Conservation (phyloP, 2,113 vertebrate genomes). For the Perca fluviatilis region DNA sequence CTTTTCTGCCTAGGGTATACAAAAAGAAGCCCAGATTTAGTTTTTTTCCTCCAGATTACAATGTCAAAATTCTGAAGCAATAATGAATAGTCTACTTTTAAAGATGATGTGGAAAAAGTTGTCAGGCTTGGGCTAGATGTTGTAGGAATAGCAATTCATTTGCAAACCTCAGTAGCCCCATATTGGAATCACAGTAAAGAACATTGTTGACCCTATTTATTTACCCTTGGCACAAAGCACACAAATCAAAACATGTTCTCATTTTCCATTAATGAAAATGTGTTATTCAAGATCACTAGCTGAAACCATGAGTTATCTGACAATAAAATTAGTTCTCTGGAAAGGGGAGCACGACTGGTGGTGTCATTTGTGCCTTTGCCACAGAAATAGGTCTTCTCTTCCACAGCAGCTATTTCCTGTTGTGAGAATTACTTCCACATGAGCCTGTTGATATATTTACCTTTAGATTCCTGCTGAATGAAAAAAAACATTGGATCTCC, state of each 20-base stretch:
- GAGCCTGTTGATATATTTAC: conserved; percentile 48
- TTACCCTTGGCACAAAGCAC: not conserved
- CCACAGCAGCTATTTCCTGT: conserved; percentile 51
- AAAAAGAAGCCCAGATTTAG: conserved; percentile 49
- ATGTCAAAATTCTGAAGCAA: conserved; percentile 50
- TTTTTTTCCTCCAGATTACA: conserved; percentile 48
- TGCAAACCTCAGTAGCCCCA: not conserved
- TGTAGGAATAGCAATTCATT: not conserved
- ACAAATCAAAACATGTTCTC: not conserved
- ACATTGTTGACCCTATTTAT: conserved; percentile 13
- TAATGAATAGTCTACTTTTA: conserved; percentile 14
- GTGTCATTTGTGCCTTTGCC: conserved; percentile 14
- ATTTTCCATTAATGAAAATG: conserved; percentile 21
- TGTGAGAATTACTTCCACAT: conserved; percentile 42
- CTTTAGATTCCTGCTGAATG: conserved; percentile 54
- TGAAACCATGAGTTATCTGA: conserved; percentile 8
- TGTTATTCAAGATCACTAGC: not conserved
- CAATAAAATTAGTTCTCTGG: conserved; percentile 41
- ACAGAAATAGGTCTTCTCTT: conserved; percentile 38
- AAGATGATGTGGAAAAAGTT: conserved; percentile 23
- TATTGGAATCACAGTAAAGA: not conserved
- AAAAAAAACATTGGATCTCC: not conserved
- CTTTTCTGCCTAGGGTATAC: conserved; percentile 35
- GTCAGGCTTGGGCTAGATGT: not conserved
- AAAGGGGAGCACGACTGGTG: conserved; percentile 21